These are phyloP conservation scores for Strongylocentrotus purpuratus DNA, from an alignment of 35 echinoderm and acorn worm genomes.

Conservation along the genomic window DNA sequence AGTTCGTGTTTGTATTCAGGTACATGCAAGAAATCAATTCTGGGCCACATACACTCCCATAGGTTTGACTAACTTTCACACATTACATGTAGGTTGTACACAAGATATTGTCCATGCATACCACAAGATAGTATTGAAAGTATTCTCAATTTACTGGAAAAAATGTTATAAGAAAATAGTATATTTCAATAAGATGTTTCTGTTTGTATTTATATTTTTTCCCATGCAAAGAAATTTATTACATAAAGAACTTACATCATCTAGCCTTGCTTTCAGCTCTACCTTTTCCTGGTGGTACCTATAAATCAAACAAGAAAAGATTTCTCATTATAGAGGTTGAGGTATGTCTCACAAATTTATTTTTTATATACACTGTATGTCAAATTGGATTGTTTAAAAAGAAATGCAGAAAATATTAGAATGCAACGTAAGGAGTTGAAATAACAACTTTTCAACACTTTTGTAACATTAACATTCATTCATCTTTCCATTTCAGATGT, in stretches of 20 bases:
- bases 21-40: neutral
- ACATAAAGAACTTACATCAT: constrained; percentile 57
- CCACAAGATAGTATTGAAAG: no score
- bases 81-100: no score
- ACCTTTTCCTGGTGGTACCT: constrained; percentile 70
- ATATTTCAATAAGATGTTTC: no score
- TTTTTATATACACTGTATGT: no score
- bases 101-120: no score
- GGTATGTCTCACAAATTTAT: neutral
- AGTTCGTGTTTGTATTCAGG: no score
- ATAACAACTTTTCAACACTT: no score
- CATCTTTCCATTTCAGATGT: neutral
- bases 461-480: no score
- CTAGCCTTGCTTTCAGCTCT: constrained; percentile 53
- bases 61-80: neutral
- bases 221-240: neutral
- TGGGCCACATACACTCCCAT: neutral
- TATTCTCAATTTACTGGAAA: no score
- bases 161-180: no score
- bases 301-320: neutral
- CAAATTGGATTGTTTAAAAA: neutral
- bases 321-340: neutral
- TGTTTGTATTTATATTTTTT: neutral
- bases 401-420: neutral
- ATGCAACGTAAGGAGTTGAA: neutral